These are phyloP conservation scores for Heliconius hortense DNA, from an alignment of 2,888 invertebrate species.

Conservation along the genomic window DNA sequence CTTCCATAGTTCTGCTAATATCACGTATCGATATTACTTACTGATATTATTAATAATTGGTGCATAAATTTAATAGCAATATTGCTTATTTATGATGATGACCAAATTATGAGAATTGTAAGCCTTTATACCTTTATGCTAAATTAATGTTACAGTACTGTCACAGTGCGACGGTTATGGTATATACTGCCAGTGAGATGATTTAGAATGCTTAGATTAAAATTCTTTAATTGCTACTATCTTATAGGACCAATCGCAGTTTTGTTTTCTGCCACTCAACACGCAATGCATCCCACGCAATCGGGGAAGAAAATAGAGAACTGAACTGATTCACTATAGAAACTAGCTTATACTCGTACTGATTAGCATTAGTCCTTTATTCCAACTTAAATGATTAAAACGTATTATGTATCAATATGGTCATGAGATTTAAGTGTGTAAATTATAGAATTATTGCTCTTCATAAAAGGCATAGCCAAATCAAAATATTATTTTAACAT, in stretches of 20 bases:
- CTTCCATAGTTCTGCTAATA: background rate
- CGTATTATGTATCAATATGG: background rate
- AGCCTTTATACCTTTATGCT: background rate
- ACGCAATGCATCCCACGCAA: background rate
- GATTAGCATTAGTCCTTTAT: background rate
- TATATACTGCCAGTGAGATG: background rate
- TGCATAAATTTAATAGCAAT: no score
- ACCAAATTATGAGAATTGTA: background rate
- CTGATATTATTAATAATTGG: background rate
- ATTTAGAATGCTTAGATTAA: background rate
- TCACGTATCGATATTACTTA: background rate
- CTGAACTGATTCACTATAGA: background rate
- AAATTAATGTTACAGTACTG: background rate
- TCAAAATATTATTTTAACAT: no score
- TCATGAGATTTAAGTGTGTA: background rate
- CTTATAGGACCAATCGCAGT: background rate
- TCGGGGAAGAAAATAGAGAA: background rate
- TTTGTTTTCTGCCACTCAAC: no score
- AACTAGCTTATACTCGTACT: background rate
- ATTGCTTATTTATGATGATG: conserved; percentile 26
- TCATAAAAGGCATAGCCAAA: no score
- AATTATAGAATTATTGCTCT: no score
- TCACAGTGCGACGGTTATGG: background rate
- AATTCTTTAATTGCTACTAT: background rate
- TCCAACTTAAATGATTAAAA: background rate